Evolutionary conservation across 2,113 vertebrate species (phyloP).

Genomic region (Cyphomyrus discorhynchus): DNA sequence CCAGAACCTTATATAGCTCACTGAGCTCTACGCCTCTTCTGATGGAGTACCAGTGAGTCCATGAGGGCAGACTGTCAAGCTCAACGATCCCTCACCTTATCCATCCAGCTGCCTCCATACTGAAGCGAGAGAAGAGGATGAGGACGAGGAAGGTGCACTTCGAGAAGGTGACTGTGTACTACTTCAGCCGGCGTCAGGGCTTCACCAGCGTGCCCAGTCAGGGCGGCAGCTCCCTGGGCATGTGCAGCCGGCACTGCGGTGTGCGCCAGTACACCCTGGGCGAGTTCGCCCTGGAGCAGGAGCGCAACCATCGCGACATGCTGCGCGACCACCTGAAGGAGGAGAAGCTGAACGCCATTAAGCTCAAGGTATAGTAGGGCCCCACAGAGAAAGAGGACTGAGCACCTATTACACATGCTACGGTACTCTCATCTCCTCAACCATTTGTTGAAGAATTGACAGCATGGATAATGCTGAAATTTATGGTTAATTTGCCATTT

Average conservation of each 20-base stretch:
- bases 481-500: neutral
- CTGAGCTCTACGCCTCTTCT: neutral
- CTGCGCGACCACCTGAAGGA: conserved; percentile 88
- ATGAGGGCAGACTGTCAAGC: neutral
- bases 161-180: conserved; percentile 96
- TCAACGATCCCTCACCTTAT: conserved; percentile 23
- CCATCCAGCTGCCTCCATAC: conserved; percentile 79
- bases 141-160: conserved; percentile 90
- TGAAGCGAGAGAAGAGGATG: conserved; percentile 90
- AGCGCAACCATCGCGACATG: conserved; percentile 90
- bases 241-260: conserved; percentile 91
- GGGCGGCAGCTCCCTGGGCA: conserved; percentile 93
- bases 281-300: conserved; percentile 91
- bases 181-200: conserved; percentile 90
- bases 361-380: conserved; percentile 60
- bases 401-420: neutral
- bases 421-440: neutral
- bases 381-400: neutral
- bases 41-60: neutral
- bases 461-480: neutral
- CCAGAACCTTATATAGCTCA: neutral
- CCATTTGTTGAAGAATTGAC: neutral
- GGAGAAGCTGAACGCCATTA: conserved; percentile 91
- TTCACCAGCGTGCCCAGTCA: conserved; percentile 98
- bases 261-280: conserved; percentile 88